Percentiles rank a stretch among this genome's conserved stretches.
phyloP scores from a whole-genome alignment of 2,888 invertebrate genomes.

The Agrilus mali region DNA sequence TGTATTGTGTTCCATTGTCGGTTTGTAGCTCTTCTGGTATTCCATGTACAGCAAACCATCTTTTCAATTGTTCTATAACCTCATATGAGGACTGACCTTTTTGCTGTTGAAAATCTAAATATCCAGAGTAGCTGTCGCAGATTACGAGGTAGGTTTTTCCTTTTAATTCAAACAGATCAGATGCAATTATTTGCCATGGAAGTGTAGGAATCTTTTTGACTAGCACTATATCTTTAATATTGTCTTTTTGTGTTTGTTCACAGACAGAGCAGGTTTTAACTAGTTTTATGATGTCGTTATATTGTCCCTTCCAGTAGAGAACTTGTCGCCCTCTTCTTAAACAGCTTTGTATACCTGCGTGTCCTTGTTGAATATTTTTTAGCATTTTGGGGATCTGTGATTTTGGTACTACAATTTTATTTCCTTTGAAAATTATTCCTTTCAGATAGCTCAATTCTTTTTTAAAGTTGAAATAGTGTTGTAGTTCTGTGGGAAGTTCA shows the following conservation, averaged over 20 bases:
- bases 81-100: neutral
- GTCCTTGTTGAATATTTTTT: constrained; percentile 5
- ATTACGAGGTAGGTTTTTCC: constrained; percentile 5
- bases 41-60: constrained; percentile 5
- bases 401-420: constrained; percentile 5
- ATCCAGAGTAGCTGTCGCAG: constrained; percentile 7
- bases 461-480: constrained; percentile 1
- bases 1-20: constrained; percentile 5
- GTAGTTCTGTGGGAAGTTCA: neutral
- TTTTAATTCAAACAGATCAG: constrained; percentile 4
- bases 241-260: constrained; percentile 3
- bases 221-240: constrained; percentile 2
- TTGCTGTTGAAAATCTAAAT: constrained; percentile 4
- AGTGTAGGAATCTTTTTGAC: constrained; percentile 1
- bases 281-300: constrained; percentile 4
- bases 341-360: constrained; percentile 7
- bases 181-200: constrained; percentile 7
- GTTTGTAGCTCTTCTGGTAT: constrained; percentile 3
- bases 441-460: neutral
- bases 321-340: constrained; percentile 6
- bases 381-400: constrained; percentile 1
- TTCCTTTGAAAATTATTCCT: constrained; percentile 4
- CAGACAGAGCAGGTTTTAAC: constrained; percentile 4
- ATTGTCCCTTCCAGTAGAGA: constrained; percentile 7
- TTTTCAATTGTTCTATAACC: constrained; percentile 5